Base-by-base conservation (phyloP, 30 jellyfish, hydroid and myxozoan species). In the Rhopilema esculentum region DNA sequence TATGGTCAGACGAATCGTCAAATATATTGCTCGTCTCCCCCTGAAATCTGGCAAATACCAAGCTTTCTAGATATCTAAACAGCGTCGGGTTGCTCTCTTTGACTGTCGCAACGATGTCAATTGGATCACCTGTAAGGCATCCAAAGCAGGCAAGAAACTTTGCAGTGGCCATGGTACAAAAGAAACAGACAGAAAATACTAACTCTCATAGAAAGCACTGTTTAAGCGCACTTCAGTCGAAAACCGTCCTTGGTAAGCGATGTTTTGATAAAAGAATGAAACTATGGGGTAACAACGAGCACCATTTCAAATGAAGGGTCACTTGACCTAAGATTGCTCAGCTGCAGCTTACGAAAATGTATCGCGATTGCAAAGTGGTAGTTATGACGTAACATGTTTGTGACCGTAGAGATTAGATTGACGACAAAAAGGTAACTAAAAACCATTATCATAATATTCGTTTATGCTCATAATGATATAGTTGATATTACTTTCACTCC, bases 21-120 rank as follows among this genome's bases (percentile, higher is more conserved):
- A 20, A 64, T 16, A 85, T 28, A 49, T 74, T 85, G 77, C 94
- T 85, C 33, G 88, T 74, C 30, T 85, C 94, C 48, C 94, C 94
- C 48, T 66, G 78, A 49, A 85, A 85, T 32, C 40, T 51, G 16
- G 83, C 84, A 26, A 33, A 26, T 8, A 85, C 78, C 30, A 85
- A 76, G 27, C 77, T 7, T 79, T 75, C 66, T 16, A 78, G 67
- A 27, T 85, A 85, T 16, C 12, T 51, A 17, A 75, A 82, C 31
- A 85, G 65, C 49, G 75, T 87, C 30, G 88, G 88, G 77, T 85
- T 65, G 65, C 66, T 48, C 18, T 49, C 78, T 49, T 51, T 26
- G 18, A 76, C 67, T 73, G 79, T 63, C 19, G 88, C 70, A 16
- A 24, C 88, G 4, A 72, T 69, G 51, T 85, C 94, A 4, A 70